A percentile compares a stretch with the other conserved stretches of the same genome.
Conservation (phyloP, 30 jellyfish, hydroid and myxozoan genomes). For the Catostylus mosaicus region DNA sequence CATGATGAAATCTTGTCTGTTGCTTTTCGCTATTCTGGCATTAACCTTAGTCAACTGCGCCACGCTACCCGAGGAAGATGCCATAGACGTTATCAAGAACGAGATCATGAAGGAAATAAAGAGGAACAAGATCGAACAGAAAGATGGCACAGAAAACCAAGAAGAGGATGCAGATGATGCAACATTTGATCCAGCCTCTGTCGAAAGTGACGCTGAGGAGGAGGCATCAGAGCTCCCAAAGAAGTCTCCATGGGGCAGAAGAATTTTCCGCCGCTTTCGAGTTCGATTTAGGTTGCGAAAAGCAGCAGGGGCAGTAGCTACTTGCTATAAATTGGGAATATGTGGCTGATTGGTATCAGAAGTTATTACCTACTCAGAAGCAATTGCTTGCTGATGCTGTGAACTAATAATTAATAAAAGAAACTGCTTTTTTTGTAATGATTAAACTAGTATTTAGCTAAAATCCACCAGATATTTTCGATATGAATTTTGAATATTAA, state of each 20-base stretch:
- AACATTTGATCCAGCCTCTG: not conserved
- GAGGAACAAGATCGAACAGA: not conserved
- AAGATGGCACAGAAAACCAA: not conserved
- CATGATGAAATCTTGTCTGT: not conserved
- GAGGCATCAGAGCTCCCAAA: conserved; percentile 1
- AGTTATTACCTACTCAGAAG: too few species aligned
- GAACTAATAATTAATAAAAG: too few species aligned
- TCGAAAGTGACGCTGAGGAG: not conserved
- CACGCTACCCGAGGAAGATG: not conserved
- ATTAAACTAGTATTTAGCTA: too few species aligned
- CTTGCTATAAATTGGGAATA: conserved; percentile 8
- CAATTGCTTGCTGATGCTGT: too few species aligned
- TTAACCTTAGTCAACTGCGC: not conserved
- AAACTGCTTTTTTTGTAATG: too few species aligned
- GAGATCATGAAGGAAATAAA: not conserved
- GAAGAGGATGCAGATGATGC: not conserved
- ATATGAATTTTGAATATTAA: too few species aligned
- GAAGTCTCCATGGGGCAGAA: conserved; percentile 9
- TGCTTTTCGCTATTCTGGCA: not conserved
- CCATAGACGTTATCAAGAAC: not conserved
- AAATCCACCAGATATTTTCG: too few species aligned
- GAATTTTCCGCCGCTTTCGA: conserved; percentile 1
- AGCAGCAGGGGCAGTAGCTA: conserved; percentile 4
- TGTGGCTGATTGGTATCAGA: conserved; percentile 23
- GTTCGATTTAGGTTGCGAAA: conserved; percentile 7